Evolutionary conservation across 2,797 vertebrate genomes (phyloP).

Genomic region (Microctenopoma lineatum): DNA sequence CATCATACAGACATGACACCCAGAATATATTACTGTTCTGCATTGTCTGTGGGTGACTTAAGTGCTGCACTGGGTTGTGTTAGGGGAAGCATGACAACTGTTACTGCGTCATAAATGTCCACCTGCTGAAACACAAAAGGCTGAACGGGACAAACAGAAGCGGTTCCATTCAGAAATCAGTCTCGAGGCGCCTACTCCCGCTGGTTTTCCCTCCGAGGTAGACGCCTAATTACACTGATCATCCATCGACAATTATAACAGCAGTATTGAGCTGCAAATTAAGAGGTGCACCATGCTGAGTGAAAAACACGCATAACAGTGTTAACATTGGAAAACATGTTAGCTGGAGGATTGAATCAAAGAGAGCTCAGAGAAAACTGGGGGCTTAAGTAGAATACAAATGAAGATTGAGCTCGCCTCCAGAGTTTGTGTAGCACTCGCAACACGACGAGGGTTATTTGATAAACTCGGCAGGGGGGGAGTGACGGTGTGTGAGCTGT

Average conservation of each 20-base stretch:
- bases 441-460: conserved; percentile 47
- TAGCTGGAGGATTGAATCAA: conserved; percentile 54
- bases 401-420: conserved; percentile 53
- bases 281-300: conserved; percentile 53
- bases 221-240: conserved; percentile 52
- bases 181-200: background rate
- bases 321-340: conserved; percentile 59
- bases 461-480: conserved; percentile 58
- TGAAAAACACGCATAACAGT: conserved; percentile 65
- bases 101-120: conserved; percentile 28
- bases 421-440: conserved; percentile 6
- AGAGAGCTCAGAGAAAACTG: conserved; percentile 52
- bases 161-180: conserved; percentile 9
- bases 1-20: conserved; percentile 41
- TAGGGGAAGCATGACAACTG: conserved; percentile 39
- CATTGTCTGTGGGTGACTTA: conserved; percentile 23
- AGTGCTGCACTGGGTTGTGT: conserved; percentile 8
- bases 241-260: conserved; percentile 41
- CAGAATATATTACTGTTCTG: conserved; percentile 40
- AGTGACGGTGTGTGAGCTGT: conserved; percentile 30
- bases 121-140: conserved; percentile 3
- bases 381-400: conserved; percentile 58
- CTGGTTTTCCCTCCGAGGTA: conserved; percentile 32
- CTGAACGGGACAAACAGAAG: background rate
- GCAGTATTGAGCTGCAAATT: conserved; percentile 48